These are phyloP conservation scores for Hapalemur alaotrensis DNA, from an alignment of 2,797 vertebrate species.

Conservation along the genomic window DNA sequence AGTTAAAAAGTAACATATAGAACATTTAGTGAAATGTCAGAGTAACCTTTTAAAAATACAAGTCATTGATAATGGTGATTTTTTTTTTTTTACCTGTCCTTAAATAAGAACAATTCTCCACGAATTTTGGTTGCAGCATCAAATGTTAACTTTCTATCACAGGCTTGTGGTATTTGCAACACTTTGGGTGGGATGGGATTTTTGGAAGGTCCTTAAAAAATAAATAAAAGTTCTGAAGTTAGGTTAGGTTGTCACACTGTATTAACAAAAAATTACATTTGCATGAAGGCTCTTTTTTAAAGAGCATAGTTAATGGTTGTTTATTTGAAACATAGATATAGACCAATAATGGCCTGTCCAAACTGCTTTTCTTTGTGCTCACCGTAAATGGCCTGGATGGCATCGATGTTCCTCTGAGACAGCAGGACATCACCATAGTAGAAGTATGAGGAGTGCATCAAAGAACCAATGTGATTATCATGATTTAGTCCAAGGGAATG, in stretches of 20 bases:
- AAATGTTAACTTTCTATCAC: constrained; percentile 82
- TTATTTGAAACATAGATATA: neutral
- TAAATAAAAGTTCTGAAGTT: neutral
- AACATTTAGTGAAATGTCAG: neutral
- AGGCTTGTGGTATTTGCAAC: constrained; percentile 68
- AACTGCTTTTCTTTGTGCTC: constrained; percentile 26
- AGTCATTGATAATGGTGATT: neutral
- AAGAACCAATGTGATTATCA: constrained; percentile 78
- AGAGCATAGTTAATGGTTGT: neutral
- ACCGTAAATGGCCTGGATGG: constrained; percentile 86
- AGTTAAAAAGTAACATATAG: neutral
- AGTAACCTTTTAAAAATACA: neutral
- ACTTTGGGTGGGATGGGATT: neutral
- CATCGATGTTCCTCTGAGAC: constrained; percentile 82
- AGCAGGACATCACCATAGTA: constrained; percentile 65
- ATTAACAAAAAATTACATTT: neutral
- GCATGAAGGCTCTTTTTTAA: neutral
- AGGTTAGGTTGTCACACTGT: neutral
- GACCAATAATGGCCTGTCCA: neutral
- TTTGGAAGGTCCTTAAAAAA: constrained; percentile 43
- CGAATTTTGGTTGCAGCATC: constrained; percentile 85
- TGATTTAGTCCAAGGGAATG: constrained; percentile 85
- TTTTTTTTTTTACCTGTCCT: constrained; percentile 82
- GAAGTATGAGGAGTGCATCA: constrained; percentile 83
- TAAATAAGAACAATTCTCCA: constrained; percentile 89